Evolutionary conservation across 2,113 vertebrate species (phyloP), one percentile per base, ranked within the genome.

Genomic region (Strigops habroptila): DNA sequence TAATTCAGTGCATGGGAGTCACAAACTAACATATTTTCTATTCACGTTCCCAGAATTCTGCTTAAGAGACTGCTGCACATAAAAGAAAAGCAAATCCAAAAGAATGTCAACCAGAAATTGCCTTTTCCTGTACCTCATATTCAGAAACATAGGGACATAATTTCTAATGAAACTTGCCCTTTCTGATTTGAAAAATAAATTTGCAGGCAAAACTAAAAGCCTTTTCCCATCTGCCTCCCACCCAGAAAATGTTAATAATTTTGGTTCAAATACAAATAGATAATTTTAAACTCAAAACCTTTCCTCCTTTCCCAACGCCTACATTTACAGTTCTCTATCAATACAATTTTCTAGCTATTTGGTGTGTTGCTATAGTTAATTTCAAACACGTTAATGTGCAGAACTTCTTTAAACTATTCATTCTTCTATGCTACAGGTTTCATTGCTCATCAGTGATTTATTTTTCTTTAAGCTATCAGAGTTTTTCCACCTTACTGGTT

Each of bases 11-110:
- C 46, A 64, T 1, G 3, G 43, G 52, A 91, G 62, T 75, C 62
- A 93, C 57, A 84, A 80, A 91, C 46, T 43, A 83, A 86, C 93
- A 57, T 63, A 59, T 91, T 93, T 91, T 83, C 86, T 41, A 80
- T 48, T 68, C 80, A 91, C 17, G 0, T 87, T 84, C 69, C 81
- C 65, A 91, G 70, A 78, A 70, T 23, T 65, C 73, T 52, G 27
- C 27, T 86, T 86, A 90, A 62, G 51, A 74, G 78, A 69, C 70
- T 88, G 35, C 62, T 87, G 24, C 57, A 60, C 28, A 31, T 19
- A 30, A 2, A 86, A 74, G 68, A 53, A 96, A 71, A 86, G 43
- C 22, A 92, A 94, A 69, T 9, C 25, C 69, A 92, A 93, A 86
- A 51, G 63, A 93, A 90, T 49, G 55, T 81, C 86, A 86, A 53